These are phyloP conservation scores for Phanerotoma sp. DNA, from an alignment of 2,888 invertebrate species.

Conservation along the genomic window DNA sequence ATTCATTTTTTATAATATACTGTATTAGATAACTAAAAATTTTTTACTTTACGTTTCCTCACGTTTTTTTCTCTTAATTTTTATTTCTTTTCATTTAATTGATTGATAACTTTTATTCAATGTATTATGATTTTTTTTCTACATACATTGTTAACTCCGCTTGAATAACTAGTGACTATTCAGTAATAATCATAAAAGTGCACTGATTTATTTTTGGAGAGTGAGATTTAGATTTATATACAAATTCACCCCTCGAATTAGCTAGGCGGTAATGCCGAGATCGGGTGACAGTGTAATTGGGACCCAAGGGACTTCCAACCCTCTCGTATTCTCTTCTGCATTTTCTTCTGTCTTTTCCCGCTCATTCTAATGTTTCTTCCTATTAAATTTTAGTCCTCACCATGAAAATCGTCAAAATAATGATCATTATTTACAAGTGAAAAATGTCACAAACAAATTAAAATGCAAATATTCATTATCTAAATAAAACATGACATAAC, in stretches of 20 bases:
- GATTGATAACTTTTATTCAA: too few species aligned
- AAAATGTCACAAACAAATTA: too few species aligned
- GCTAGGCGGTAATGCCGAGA: slow-evolving; percentile 53
- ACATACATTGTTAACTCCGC: too few species aligned
- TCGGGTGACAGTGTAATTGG: slow-evolving; percentile 58
- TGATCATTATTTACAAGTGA: too few species aligned
- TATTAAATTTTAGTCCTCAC: slow-evolving; percentile 15
- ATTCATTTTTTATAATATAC: too few species aligned
- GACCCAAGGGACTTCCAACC: slow-evolving; percentile 52
- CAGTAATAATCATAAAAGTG: slow-evolving; percentile 30
- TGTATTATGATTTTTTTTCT: too few species aligned
- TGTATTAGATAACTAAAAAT: too few species aligned
- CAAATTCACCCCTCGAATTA: slow-evolving; percentile 53
- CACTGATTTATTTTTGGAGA: slow-evolving; percentile 13
- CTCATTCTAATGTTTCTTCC: slow-evolving; percentile 23
- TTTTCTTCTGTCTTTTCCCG: slow-evolving; percentile 16
- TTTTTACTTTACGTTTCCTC: too few species aligned
- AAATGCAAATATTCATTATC: too few species aligned
- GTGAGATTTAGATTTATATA: slow-evolving; percentile 56
- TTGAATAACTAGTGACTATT: slow-evolving; percentile 30
- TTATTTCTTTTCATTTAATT: too few species aligned
- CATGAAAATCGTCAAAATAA: background rate
- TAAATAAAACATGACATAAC: too few species aligned
- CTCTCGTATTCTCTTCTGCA: slow-evolving; percentile 16
- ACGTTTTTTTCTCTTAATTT: too few species aligned